Conservation (phyloP, 2,888 invertebrate species). For the Melanostoma mellinum region DNA sequence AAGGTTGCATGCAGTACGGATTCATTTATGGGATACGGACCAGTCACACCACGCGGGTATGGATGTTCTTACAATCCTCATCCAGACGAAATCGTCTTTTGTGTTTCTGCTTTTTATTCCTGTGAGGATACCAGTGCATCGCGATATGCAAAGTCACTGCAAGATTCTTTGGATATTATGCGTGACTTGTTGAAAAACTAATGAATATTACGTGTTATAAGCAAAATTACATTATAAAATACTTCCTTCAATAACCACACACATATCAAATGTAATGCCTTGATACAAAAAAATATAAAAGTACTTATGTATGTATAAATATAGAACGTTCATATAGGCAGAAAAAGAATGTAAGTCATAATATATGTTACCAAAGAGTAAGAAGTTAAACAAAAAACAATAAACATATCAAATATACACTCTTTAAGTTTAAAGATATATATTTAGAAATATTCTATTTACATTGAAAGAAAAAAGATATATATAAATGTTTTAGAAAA, state of each 20-base stretch:
- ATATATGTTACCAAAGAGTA: conserved; percentile 58
- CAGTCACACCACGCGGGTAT: conserved; percentile 98
- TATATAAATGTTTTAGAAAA: conserved; percentile 32
- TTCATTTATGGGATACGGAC: conserved; percentile 97
- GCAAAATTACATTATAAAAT: conserved; percentile 25
- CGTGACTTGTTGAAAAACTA: conserved; percentile 80
- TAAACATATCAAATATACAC: conserved; percentile 37
- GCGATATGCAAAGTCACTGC: conserved; percentile 81
- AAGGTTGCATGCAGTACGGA: conserved; percentile 93
- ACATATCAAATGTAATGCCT: conserved; percentile 69
- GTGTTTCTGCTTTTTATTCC: conserved; percentile 93
- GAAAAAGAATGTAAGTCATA: conserved; percentile 18
- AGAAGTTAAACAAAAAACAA: conserved; percentile 34
- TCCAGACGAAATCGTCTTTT: conserved; percentile 91
- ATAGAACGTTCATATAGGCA: conserved; percentile 1
- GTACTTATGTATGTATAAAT: conserved; percentile 9
- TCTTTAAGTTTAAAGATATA: conserved; percentile 22
- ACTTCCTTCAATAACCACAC: conserved; percentile 40
- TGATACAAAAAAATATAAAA: conserved; percentile 36
- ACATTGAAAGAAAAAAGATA: conserved; percentile 24
- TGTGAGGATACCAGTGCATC: conserved; percentile 91
- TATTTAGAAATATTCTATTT: conserved; percentile 13
- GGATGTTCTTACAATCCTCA: conserved; percentile 98
- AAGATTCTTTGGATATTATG: conserved; percentile 82
- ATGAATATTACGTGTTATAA: conserved; percentile 17